Evolutionary conservation across 2,888 invertebrate genomes (phyloP).

Genomic region (Ariolimax columbianus): DNA sequence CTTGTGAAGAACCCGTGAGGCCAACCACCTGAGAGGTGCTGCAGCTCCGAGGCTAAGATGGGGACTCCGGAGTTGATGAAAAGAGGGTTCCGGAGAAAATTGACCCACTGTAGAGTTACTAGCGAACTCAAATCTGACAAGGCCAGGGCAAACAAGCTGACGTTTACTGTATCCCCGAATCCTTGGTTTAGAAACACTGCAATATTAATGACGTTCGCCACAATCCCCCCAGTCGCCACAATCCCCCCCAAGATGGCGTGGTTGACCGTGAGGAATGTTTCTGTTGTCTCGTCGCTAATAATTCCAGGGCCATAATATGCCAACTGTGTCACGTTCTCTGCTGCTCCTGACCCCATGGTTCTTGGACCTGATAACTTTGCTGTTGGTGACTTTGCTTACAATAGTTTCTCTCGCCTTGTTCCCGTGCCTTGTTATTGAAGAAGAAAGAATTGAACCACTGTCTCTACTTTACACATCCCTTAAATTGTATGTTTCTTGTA

Average conservation of each 20-base stretch:
- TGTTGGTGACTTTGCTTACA: no score
- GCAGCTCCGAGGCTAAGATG: not conserved
- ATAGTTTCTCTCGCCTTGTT: no score
- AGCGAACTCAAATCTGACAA: not conserved
- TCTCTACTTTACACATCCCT: no score
- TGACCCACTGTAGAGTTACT: not conserved
- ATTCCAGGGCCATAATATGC: not conserved
- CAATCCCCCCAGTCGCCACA: not conserved
- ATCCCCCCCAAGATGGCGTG: not conserved
- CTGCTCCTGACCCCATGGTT: not conserved
- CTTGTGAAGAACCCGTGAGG: not conserved
- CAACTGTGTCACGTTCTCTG: not conserved
- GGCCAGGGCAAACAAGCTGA: slow-evolving; percentile 9
- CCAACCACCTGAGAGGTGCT: not conserved
- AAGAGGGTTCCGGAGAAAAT: not conserved
- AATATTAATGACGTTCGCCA: slow-evolving; percentile 19
- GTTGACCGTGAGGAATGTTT: not conserved
- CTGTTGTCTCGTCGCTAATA: not conserved
- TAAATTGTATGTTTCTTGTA: no score
- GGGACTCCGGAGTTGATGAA: not conserved
- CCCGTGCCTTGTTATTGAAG: no score
- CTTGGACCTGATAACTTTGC: not conserved
- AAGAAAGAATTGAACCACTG: no score
- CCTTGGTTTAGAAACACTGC: slow-evolving; percentile 16
- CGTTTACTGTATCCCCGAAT: not conserved